These are phyloP conservation scores for Boloria selene DNA, from an alignment of 2,888 invertebrate species.

Conservation along the genomic window DNA sequence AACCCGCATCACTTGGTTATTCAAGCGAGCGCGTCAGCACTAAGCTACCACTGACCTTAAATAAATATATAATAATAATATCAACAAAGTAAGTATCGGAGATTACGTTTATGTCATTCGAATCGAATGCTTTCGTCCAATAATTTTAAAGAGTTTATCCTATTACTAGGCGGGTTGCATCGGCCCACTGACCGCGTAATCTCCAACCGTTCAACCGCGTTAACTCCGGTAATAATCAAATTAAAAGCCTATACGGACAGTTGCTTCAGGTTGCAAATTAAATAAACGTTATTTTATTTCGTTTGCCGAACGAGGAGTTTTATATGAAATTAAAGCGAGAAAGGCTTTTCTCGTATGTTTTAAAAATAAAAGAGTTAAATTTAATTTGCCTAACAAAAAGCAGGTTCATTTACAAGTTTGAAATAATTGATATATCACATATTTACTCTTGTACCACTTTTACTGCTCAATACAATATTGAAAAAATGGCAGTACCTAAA, in stretches of 20 bases:
- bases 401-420: no score
- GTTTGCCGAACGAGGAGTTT: constrained; percentile 8
- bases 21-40: no score
- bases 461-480: no score
- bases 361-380: not conserved
- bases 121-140: constrained; percentile 34
- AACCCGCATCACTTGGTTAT: no score
- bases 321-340: not conserved
- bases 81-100: no score
- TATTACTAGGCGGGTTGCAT: constrained; percentile 35
- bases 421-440: no score
- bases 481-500: no score
- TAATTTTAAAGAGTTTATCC: constrained; percentile 40
- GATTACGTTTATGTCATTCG: constrained; percentile 10
- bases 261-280: constrained; percentile 30
- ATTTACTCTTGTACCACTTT: no score
- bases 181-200: constrained; percentile 35
- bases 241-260: constrained; percentile 34
- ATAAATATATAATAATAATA: no score
- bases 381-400: no score
- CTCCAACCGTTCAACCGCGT: constrained; percentile 38
- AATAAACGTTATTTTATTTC: constrained; percentile 15
- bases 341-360: not conserved
- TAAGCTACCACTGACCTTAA: no score
- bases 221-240: constrained; percentile 40